Conservation (phyloP, 2,888 invertebrate species). For the Agrilus mali region DNA sequence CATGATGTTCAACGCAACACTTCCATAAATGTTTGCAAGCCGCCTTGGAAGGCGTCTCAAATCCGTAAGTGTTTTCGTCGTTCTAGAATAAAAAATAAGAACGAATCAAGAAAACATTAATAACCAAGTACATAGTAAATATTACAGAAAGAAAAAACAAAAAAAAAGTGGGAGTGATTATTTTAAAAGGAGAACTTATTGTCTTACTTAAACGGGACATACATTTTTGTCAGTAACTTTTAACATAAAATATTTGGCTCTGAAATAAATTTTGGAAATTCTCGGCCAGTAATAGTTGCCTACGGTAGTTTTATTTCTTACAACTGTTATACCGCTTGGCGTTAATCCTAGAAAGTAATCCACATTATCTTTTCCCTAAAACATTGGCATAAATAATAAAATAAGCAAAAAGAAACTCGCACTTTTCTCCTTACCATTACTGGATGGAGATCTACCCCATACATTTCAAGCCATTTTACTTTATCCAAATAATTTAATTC, state of each 20-base stretch:
- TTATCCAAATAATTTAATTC: slow-evolving; percentile 93
- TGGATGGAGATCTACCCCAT: slow-evolving; percentile 93
- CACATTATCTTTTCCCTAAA: slow-evolving; percentile 88
- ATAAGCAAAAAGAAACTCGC: slow-evolving; percentile 1
- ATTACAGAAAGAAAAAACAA: neutral
- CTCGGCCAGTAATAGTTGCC: slow-evolving; percentile 98
- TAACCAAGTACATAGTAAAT: neutral
- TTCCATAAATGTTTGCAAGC: slow-evolving; percentile 95
- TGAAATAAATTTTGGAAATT: slow-evolving; percentile 92
- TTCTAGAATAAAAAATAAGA: slow-evolving; percentile 43
- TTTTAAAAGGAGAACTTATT: neutral
- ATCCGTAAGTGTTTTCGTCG: slow-evolving; percentile 92
- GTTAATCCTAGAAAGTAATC: slow-evolving; percentile 94
- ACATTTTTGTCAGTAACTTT: slow-evolving; percentile 93
- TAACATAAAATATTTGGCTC: slow-evolving; percentile 93
- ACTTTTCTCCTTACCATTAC: slow-evolving; percentile 61
- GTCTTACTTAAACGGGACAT: slow-evolving; percentile 29
- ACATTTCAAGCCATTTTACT: slow-evolving; percentile 98
- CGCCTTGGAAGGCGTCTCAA: slow-evolving; percentile 82
- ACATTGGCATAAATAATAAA: slow-evolving; percentile 14
- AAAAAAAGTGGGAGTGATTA: neutral
- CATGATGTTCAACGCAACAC: slow-evolving; percentile 92
- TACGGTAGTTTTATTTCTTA: slow-evolving; percentile 90
- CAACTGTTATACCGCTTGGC: slow-evolving; percentile 87
- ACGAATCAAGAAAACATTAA: slow-evolving; percentile 2